Evolutionary conservation across 1,140 invertebrate genomes (phyloP), one percentile per base, ranked within the genome.

Genomic region (Drosophila neocordata): DNA sequence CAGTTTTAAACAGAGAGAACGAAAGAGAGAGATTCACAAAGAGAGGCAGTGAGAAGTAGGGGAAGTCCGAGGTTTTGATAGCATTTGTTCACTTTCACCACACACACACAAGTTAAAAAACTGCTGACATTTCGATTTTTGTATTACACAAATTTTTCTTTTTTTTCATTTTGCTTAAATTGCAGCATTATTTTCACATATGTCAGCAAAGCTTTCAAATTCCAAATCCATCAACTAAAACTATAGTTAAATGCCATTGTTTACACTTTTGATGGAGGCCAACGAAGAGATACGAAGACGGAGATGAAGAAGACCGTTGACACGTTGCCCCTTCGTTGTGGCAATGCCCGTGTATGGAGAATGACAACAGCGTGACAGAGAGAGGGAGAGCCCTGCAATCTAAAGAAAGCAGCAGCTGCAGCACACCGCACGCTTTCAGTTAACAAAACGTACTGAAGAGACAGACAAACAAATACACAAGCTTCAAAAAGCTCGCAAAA

Each of bases 21-120:
- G 6, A 31, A 27, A 55, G 12, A 20, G 53, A 9, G 51, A 56
- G 51, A 65, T n/a, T n/a, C n/a, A n/a, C n/a, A n/a, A 24, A 31
- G 53, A n/a, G 22, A n/a, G 51, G 6, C 6, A 15, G 22, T 12
- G 51, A 18, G 53, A 18, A 0, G 9, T 9, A 56, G 13, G 31
- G 53, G 53, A 34, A 31, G n/a, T n/a, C 20, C 9, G 6, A 31
- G 8, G 27, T 56, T 56, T 18, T 34, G 53, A 73, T 48, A 87
- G 62, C 67, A 55, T 74, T 51, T n/a, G 71, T 79, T 87, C 84
- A 87, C 82, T 87, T 87, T 87, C 82, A 88, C 82, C 82, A 73
- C 56, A 57, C 51, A 68, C 41, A 35, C 38, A 69, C 15, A 64
- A 53, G 15, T 48, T 22, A 41, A 70, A 87, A 82, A 56, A 69